These are phyloP conservation scores for Lepidurus apus DNA, from an alignment of 1,140 invertebrate genomes.

Conservation along the genomic window DNA sequence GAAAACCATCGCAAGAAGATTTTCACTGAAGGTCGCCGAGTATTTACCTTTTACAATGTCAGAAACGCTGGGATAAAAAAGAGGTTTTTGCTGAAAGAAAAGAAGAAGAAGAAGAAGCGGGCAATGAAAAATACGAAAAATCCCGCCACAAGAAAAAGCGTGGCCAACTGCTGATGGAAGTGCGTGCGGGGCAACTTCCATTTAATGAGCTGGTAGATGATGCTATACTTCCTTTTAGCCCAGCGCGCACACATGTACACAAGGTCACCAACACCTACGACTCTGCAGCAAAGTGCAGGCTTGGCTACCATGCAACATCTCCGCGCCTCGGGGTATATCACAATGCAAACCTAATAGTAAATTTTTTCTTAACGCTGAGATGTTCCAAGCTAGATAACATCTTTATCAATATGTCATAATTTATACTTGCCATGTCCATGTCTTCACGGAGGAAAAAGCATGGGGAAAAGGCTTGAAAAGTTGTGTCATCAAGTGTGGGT, in stretches of 20 bases:
- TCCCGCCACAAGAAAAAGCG: neutral
- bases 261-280: constrained; percentile 21
- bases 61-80: neutral
- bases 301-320: too few relatives aligned
- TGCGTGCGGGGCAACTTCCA: neutral
- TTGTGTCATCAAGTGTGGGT: neutral
- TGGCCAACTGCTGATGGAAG: neutral
- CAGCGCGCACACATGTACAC: neutral
- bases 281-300: too few relatives aligned
- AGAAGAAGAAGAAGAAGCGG: neutral
- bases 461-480: neutral
- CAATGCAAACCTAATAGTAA: too few relatives aligned
- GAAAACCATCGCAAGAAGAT: neutral
- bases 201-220: constrained; percentile 14
- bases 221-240: neutral
- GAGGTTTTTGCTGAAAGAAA: neutral
- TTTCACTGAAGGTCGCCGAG: neutral
- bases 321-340: too few relatives aligned
- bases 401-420: neutral
- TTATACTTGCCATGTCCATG: neutral
- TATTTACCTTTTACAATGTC: neutral
- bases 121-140: neutral
- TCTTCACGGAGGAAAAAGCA: neutral
- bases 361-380: too few relatives aligned
- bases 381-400: neutral